Evolutionary conservation across 2,113 vertebrate species (phyloP), one percentile per base, ranked within the genome.

Genomic region (Nothobranchius kuhntae): DNA sequence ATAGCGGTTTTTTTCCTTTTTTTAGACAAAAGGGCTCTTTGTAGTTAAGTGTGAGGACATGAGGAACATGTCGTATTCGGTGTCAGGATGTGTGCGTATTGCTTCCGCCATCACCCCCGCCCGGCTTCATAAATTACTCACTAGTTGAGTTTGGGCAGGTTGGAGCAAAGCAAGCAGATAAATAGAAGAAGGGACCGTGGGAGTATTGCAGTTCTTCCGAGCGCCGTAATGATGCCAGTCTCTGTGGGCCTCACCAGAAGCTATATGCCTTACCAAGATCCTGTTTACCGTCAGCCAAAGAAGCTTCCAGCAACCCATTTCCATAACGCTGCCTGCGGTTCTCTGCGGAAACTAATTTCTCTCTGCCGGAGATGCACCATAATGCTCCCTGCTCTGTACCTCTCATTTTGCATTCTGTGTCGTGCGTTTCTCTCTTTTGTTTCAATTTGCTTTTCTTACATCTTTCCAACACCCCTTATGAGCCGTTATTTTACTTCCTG

Each of bases 181-280:
- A 71, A 71, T 74, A 72, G 87, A 82, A 75, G 80, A 75, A 85
- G 86, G 74, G 71, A 82, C 71, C 51, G 80, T 71, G 78, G 79
- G 85, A 85, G 84, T 74, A 67, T 61, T 84, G 53, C 65, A 58
- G 80, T 71, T 73, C 65, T 3, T 53, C 62, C 61, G 65, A 61
- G 66, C 53, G 24, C 11, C 13, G 13, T 63, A 24, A 64, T 74
- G 68, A 67, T 82, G 82, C 87, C 85, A 87, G 87, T 68, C 72
- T 90, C 86, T 67, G 52, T 65, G 40, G 91, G 93, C 90, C 73
- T 86, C 73, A 91, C 92, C 87, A 86, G 84, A 85, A 91, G 93
- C 92, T 91, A 92, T 93, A 90, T 93, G 90, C 92, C 92, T 94
- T 93, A 89, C 82, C 91, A 94, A 93, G 91, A 93, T 94, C 93